These are phyloP conservation scores for Datnioides undecimradiatus DNA, from an alignment of 2,113 vertebrate genomes.

Conservation along the genomic window DNA sequence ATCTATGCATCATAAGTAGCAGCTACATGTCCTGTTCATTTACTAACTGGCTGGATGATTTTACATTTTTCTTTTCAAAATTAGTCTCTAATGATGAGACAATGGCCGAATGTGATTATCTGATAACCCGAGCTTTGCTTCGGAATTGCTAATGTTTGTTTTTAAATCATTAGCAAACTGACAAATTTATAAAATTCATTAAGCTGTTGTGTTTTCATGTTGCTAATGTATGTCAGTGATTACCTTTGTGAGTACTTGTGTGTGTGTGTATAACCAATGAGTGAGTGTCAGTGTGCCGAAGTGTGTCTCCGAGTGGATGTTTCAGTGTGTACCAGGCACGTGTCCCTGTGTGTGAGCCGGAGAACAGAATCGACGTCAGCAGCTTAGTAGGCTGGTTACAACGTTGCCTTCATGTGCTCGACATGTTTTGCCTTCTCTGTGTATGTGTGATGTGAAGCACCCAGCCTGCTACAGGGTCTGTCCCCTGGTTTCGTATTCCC, in stretches of 20 bases:
- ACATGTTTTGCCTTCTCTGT: not conserved
- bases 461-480: not conserved
- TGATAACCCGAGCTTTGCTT: not conserved
- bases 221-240: not conserved
- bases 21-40: not conserved
- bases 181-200: not conserved
- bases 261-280: not conserved
- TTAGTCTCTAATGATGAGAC: not conserved
- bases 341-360: slow-evolving; percentile 57
- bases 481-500: not conserved
- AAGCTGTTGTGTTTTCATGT: not conserved
- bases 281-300: slow-evolving; percentile 19
- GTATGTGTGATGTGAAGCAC: not conserved
- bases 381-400: slow-evolving; percentile 29
- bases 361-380: slow-evolving; percentile 60
- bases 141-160: not conserved
- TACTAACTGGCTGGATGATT: not conserved
- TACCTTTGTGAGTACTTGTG: no score
- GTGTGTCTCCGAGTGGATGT: slow-evolving; percentile 27
- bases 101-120: no score
- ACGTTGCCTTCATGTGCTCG: slow-evolving; percentile 18
- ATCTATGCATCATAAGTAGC: not conserved
- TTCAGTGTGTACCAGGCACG: slow-evolving; percentile 41
- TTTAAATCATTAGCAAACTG: not conserved
- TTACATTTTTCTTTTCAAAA: not conserved